phyloP scores from a whole-genome alignment of 2,888 invertebrate genomes.

The Synanthedon tipuliformis region DNA sequence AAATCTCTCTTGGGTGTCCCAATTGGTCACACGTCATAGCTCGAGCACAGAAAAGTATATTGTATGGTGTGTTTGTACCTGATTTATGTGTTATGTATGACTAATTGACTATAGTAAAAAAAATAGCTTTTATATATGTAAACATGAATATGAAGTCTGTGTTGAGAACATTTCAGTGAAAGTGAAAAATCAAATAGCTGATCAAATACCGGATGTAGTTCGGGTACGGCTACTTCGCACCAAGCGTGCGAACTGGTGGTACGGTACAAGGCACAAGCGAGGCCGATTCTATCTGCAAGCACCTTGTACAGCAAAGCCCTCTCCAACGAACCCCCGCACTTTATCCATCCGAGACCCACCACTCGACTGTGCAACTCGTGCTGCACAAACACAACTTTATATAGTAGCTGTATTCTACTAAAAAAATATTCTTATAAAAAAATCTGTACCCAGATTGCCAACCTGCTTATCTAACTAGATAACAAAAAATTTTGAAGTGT shows the following conservation, averaged over 20 bases:
- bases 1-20: too few relatives aligned
- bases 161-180: too few relatives aligned
- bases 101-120: too few relatives aligned
- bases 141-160: too few relatives aligned
- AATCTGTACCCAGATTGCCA: too few relatives aligned
- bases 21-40: too few relatives aligned
- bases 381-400: constrained; percentile 13
- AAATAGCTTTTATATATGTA: too few relatives aligned
- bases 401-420: too few relatives aligned
- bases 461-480: not conserved
- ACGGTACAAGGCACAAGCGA: constrained; percentile 72
- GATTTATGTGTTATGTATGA: too few relatives aligned
- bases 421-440: not conserved
- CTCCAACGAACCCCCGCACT: constrained; percentile 71
- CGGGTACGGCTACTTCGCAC: constrained; percentile 74
- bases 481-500: not conserved
- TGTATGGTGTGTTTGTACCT: too few relatives aligned
- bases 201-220: constrained; percentile 35
- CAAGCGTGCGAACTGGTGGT: constrained; percentile 69
- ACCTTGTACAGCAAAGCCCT: constrained; percentile 75
- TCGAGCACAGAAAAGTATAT: too few relatives aligned
- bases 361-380: constrained; percentile 45
- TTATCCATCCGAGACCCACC: constrained; percentile 70
- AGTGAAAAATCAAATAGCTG: too few relatives aligned
- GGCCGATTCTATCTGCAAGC: constrained; percentile 72